Conservation (phyloP, 2,888 invertebrate species). For the Stenodera caucasica region DNA sequence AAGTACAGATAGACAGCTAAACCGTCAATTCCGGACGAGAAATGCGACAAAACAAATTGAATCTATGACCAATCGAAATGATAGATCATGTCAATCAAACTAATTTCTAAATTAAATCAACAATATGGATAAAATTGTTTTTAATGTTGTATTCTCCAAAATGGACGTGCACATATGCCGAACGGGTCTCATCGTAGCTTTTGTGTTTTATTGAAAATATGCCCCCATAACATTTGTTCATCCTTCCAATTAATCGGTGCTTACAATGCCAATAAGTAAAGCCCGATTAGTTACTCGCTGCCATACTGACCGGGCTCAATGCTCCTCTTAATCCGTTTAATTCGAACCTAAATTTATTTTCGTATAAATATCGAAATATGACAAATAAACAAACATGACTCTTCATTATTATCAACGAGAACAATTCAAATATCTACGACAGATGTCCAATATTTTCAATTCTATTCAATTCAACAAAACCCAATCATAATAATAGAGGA, state of each 20-base stretch:
- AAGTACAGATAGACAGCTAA: conserved; percentile 31
- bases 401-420: too few relatives aligned
- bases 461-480: not conserved
- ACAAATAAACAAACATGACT: not conserved
- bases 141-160: too few relatives aligned
- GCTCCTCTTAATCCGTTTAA: conserved; percentile 1
- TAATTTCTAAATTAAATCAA: not conserved
- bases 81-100: conserved; percentile 4
- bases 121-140: too few relatives aligned
- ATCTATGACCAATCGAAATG: conserved; percentile 38
- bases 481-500: not conserved
- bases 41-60: conserved; percentile 48
- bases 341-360: not conserved
- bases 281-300: not conserved
- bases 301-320: not conserved
- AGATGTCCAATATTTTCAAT: not conserved
- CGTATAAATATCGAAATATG: not conserved
- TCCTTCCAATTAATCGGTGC: conserved; percentile 31
- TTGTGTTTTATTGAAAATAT: not conserved
- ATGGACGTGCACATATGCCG: too few relatives aligned
- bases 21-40: conserved; percentile 43
- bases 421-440: not conserved
- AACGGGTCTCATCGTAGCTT: too few relatives aligned
- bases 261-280: conserved; percentile 23
- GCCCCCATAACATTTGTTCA: conserved; percentile 23